Conservation (phyloP, 2,888 invertebrate species). For the Acronicta aceris region DNA sequence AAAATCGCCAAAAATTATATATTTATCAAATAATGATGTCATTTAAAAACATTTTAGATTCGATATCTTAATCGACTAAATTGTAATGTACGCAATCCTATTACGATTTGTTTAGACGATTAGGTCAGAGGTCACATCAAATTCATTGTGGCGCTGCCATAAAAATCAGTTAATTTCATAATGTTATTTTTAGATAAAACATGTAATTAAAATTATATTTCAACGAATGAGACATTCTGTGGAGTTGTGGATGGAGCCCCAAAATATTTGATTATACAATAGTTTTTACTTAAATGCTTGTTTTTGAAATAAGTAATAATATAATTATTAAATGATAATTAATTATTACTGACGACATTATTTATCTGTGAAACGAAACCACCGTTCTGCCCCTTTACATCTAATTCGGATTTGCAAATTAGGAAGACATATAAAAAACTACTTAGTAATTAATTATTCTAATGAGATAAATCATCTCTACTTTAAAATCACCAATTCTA, state of each 20-base stretch:
- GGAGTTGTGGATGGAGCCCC: too few species aligned
- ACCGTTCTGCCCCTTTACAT: too few species aligned
- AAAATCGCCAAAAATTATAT: slow-evolving; percentile 8
- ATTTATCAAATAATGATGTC: slow-evolving; percentile 18
- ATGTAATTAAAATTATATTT: background rate
- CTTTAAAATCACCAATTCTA: slow-evolving; percentile 12
- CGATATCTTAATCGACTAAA: slow-evolving; percentile 29
- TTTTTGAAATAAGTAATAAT: too few species aligned
- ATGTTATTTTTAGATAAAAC: slow-evolving; percentile 4
- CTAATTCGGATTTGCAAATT: too few species aligned
- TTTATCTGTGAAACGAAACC: too few species aligned
- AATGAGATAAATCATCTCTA: slow-evolving; percentile 16
- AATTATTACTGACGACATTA: too few species aligned
- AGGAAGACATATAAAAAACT: too few species aligned
- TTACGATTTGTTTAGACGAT: slow-evolving; percentile 39
- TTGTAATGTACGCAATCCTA: slow-evolving; percentile 27
- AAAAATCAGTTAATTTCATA: slow-evolving; percentile 3
- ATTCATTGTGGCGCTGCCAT: slow-evolving; percentile 12
- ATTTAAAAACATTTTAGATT: background rate
- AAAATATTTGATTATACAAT: too few species aligned
- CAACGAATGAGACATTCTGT: slow-evolving; percentile 10
- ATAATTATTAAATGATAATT: too few species aligned
- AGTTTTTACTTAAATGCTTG: too few species aligned
- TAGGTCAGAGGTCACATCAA: slow-evolving; percentile 27
- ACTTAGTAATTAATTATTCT: background rate